Conservation (phyloP, 2,113 vertebrate species). For the Pelvicachromis taeniatus region DNA sequence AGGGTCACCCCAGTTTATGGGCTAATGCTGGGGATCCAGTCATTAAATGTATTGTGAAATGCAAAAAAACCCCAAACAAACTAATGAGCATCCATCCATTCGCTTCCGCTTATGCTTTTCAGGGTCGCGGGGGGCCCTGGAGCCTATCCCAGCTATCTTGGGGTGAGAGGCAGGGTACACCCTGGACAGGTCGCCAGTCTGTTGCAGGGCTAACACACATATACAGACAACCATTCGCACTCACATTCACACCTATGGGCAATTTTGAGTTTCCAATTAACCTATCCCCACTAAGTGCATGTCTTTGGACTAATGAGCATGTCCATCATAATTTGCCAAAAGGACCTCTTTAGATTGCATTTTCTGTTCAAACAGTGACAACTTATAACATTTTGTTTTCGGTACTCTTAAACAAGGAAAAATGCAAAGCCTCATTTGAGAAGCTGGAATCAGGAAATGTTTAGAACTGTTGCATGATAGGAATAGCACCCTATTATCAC, state of each 20-base stretch:
- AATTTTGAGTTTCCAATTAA: too few species aligned
- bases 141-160: too few species aligned
- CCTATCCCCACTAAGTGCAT: too few species aligned
- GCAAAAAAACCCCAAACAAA: neutral
- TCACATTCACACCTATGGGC: too few species aligned
- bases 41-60: neutral
- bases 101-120: too few species aligned
- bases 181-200: too few species aligned
- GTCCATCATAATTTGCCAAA: neutral
- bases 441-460: neutral
- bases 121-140: too few species aligned
- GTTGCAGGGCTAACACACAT: too few species aligned
- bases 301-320: neutral
- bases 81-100: neutral
- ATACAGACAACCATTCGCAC: too few species aligned
- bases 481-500: neutral
- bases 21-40: neutral
- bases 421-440: neutral
- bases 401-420: neutral
- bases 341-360: neutral
- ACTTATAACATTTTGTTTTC: neutral
- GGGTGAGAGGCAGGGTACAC: too few species aligned
- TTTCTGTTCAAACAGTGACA: neutral
- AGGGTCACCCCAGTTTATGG: neutral
- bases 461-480: neutral